These are phyloP conservation scores for Ceratoteleas bidentatus DNA, from an alignment of 1,140 invertebrate genomes.

Conservation along the genomic window DNA sequence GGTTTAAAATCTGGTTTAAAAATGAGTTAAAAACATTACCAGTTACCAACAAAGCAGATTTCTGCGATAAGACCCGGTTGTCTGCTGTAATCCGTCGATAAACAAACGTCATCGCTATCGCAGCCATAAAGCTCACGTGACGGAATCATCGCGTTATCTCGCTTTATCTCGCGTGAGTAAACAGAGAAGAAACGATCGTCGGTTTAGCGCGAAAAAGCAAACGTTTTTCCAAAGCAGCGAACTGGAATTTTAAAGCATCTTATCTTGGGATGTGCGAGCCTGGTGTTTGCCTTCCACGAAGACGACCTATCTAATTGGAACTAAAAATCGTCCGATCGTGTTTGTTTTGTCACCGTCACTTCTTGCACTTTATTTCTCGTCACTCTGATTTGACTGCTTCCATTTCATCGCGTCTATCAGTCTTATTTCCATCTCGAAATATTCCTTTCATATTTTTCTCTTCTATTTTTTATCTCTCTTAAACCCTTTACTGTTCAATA, in stretches of 20 bases:
- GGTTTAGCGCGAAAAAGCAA: constrained; percentile 20
- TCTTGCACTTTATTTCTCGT: neutral
- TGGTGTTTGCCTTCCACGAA: neutral
- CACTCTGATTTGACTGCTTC: no score
- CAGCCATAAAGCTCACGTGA: constrained; percentile 14
- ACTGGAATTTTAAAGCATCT: constrained; percentile 23
- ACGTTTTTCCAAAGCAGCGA: constrained; percentile 31
- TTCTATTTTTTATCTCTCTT: no score
- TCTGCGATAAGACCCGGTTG: constrained; percentile 21
- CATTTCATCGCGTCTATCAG: no score
- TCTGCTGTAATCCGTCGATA: constrained; percentile 28
- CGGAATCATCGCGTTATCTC: constrained; percentile 32
- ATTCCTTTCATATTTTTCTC: no score
- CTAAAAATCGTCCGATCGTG: no score
- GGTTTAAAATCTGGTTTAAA: no score
- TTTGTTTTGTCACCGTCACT: neutral
- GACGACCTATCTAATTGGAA: no score
- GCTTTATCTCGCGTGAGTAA: constrained; percentile 25
- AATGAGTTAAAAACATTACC: no score
- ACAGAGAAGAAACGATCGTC: constrained; percentile 37
- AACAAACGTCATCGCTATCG: constrained; percentile 38
- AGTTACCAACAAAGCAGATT: constrained; percentile 30
- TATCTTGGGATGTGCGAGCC: constrained; percentile 14
- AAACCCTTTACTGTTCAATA: no score
- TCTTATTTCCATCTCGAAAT: no score